phyloP scores from a whole-genome alignment of 30 jellyfish, hydroid and myxozoan species.

The Pelagia noctiluca region DNA sequence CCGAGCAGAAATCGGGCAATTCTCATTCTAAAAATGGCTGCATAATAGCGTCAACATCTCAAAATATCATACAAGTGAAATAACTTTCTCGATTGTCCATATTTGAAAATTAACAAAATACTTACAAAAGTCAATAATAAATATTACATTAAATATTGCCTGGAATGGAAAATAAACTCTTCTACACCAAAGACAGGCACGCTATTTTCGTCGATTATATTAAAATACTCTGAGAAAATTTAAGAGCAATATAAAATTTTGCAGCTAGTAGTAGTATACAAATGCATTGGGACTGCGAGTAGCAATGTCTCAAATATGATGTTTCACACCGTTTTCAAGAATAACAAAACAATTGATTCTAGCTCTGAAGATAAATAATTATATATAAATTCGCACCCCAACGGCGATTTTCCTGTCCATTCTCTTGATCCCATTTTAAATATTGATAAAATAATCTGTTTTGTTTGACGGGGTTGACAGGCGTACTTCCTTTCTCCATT shows the following conservation, averaged over 20 bases:
- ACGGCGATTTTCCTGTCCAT: too few species aligned
- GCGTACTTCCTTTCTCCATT: too few species aligned
- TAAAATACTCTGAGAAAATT: conserved; percentile 85
- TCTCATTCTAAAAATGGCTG: conserved; percentile 57
- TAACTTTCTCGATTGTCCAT: conserved; percentile 74
- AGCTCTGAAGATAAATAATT: conserved; percentile 16
- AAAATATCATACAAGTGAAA: conserved; percentile 72
- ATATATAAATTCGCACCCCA: conserved; percentile 15
- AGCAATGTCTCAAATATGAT: conserved; percentile 16
- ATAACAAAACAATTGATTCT: conserved; percentile 13
- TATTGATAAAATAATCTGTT: too few species aligned
- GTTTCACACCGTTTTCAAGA: conserved; percentile 45
- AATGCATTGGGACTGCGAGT: conserved; percentile 9
- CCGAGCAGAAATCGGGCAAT: conserved; percentile 61
- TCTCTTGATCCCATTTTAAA: too few species aligned
- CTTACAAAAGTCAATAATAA: conserved; percentile 87
- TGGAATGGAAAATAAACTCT: conserved; percentile 84
- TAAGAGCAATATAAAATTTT: conserved; percentile 58
- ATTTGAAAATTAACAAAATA: conserved; percentile 78
- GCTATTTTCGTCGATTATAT: conserved; percentile 78
- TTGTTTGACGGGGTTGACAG: too few species aligned
- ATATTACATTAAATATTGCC: conserved; percentile 86
- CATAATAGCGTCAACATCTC: conserved; percentile 70
- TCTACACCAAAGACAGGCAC: conserved; percentile 80
- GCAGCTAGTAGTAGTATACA: conserved; percentile 37